Evolutionary conservation across 1,140 invertebrate genomes (phyloP), one percentile per base, ranked within the genome.

Genomic region (Thrips palmi): DNA sequence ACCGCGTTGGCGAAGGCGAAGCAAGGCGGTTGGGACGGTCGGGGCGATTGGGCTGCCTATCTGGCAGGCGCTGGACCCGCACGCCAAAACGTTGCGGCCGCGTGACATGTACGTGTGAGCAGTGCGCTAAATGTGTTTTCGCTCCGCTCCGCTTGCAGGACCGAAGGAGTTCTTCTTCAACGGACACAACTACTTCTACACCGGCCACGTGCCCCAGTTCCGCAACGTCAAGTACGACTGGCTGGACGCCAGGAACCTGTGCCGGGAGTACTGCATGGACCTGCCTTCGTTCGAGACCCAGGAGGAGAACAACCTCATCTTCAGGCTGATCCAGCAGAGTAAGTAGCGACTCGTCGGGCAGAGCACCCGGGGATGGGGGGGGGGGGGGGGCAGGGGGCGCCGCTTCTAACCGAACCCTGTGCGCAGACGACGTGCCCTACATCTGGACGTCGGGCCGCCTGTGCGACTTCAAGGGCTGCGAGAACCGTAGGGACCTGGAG

Each of bases 381-480:
- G n/a, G n/a, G n/a, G n/a, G n/a, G n/a, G n/a, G n/a, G n/a, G n/a
- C n/a, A n/a, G n/a, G n/a, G n/a, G n/a, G n/a, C n/a, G n/a, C n/a
- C 18, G 10, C 35, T 4, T 37, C 12, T 11, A 11, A 3, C 33
- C 42, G 2, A 19, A 39, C 19, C 43, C 24, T 27, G 27, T 59
- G 62, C 38, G 4, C 54, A 83, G 80, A 83, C 47, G 79, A 87
- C 55, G 71, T 86, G n/a, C 81, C 82, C 1, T 87, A 86, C 66
- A 88, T 88, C 48, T 89, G 85, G 85, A 87, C 84, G 1, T 80
- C 77, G 14, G 85, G 85, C 27, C 72, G 85, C 45, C 68, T 89
- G 21, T 91, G 85, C 52, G 84, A 91, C 63, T 91, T 91, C 68
- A 87, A 86, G 52, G 85, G 85, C 29, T 91, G 85, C 55, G 80